Evolutionary conservation across 1,140 invertebrate species (phyloP), one percentile per base, ranked within the genome.

Genomic region (Drosophila saltans): DNA sequence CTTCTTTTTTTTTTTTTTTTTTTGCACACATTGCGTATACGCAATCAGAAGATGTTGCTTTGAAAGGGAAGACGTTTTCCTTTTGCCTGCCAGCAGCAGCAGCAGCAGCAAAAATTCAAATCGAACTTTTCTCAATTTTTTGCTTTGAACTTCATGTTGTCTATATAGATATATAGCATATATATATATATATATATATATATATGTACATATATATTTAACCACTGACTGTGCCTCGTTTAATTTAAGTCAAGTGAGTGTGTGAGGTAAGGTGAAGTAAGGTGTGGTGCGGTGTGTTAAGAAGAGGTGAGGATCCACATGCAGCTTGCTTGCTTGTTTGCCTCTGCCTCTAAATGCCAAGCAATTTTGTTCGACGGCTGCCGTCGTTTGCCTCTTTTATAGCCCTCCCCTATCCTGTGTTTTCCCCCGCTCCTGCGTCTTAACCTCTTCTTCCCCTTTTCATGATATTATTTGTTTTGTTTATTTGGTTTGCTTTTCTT

Each of bases 231-330:
- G 78, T 48, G 68, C 80, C 84, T 65, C 73, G 56, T 76, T 88
- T 85, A 89, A 86, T 89, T 86, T 86, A 83, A 86, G 83, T 86
- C 83, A 86, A 86, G 83, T 88, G 83, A 88, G 83, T 79, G 45
- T 48, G 45, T 52, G 45, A 52, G 45, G 8, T 52, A 24, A 24
- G 45, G 1, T 52, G 7, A 26, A 24, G 45, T 52, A 24, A 8
- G 4, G 45, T 3, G 21, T 7, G 45, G 45, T 8, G 43, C 6
- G 45, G 16, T 8, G 16, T 9, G 45, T 21, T 26, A 24, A 10
- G 45, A 9, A 3, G 45, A 43, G 11, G 11, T 43, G 83, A 82
- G 68, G 81, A 84, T 74, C 80, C 41, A 43, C 41, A 43, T 52
- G 81, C 73, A 80, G 72, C 73, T 40, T 63, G 28, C 73, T 40